Evolutionary conservation across 1,140 invertebrate genomes (phyloP).

Genomic region (Prorops nasuta): DNA sequence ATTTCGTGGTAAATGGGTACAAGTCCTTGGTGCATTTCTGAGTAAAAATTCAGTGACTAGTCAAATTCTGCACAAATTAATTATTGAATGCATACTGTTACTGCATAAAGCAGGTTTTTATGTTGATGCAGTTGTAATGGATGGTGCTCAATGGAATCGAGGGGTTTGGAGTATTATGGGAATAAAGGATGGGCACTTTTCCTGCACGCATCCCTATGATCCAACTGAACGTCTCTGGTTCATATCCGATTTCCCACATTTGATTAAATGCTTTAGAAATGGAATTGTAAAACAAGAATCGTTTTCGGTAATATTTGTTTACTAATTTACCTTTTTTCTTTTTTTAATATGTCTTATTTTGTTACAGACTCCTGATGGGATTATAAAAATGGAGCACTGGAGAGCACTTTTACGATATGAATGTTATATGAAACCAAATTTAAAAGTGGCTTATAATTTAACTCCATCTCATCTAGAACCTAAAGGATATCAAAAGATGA

Average conservation of each 20-base stretch:
- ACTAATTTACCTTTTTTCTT: slow-evolving; percentile 3
- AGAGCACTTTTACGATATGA: slow-evolving; percentile 4
- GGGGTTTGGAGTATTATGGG: slow-evolving; percentile 16
- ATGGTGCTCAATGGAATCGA: slow-evolving; percentile 21
- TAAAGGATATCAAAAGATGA: slow-evolving; percentile 8
- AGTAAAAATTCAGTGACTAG: slow-evolving; percentile 12
- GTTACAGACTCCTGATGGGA: slow-evolving; percentile 17
- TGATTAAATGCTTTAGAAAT: slow-evolving; percentile 17
- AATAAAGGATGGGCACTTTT: slow-evolving; percentile 3
- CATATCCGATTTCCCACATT: slow-evolving; percentile 16
- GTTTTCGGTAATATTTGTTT: too few species aligned
- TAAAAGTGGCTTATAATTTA: slow-evolving; percentile 3
- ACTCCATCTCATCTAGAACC: slow-evolving; percentile 4
- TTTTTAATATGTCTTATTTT: not conserved
- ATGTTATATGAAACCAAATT: not conserved
- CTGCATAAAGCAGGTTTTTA: slow-evolving; percentile 6
- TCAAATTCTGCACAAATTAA: slow-evolving; percentile 6
- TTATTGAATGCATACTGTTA: slow-evolving; percentile 8
- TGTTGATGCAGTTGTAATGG: slow-evolving; percentile 15
- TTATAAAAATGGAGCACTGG: slow-evolving; percentile 7
- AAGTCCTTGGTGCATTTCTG: slow-evolving; percentile 18
- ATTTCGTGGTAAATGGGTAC: slow-evolving; percentile 20
- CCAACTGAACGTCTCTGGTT: slow-evolving; percentile 9
- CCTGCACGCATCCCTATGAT: slow-evolving; percentile 13
- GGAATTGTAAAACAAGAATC: slow-evolving; percentile 1